Evolutionary conservation across 2,797 vertebrate genomes (phyloP), one percentile per base, ranked within the genome.

Genomic region (Falco peregrinus): DNA sequence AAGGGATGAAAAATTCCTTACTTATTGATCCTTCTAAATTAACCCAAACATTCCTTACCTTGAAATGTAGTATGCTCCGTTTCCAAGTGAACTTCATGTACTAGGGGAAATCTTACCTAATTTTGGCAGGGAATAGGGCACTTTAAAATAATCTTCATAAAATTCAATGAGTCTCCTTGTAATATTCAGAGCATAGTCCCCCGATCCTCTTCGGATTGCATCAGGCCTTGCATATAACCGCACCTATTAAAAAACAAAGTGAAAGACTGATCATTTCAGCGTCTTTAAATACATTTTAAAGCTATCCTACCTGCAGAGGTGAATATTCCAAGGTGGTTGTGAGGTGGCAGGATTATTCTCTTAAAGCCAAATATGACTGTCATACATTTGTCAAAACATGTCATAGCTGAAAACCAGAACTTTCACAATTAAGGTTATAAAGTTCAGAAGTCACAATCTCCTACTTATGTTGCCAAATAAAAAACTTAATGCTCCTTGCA

Each of bases 61-160:
- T 71, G 41, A 79, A 89, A 67, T 50, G 28, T 25, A 87, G 54
- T 18, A 33, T 8, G 47, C 59, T n/a, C 24, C 2, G 1, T 54
- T 26, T 61, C 22, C 63, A n/a, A 21, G 9, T 41, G 18, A 90
- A 71, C n/a, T 86, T 65, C 48, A 73, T 15, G 14, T 85, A 78
- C 33, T 84, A 89, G 45, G 33, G 68, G 60, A 97, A 96, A 80
- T 92, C 98, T 98, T 98, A 99, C 98, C 98, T 98, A 99, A 97
- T 98, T 99, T 99, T 94, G 99, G 99, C 97, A 99, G 98, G 16
- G 99, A 99, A 97, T 99, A 99, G 96, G 98, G 98, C 82, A 99
- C 98, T 97, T 99, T 98, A 96, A 99, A 99, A 98, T 99, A 99
- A 97, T 99, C 99, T 97, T 99, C 98, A 98, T 99, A 99, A 97